phyloP scores from a whole-genome alignment of 64 coral and sea anemone species.

The Catalaphyllia jardinei region DNA sequence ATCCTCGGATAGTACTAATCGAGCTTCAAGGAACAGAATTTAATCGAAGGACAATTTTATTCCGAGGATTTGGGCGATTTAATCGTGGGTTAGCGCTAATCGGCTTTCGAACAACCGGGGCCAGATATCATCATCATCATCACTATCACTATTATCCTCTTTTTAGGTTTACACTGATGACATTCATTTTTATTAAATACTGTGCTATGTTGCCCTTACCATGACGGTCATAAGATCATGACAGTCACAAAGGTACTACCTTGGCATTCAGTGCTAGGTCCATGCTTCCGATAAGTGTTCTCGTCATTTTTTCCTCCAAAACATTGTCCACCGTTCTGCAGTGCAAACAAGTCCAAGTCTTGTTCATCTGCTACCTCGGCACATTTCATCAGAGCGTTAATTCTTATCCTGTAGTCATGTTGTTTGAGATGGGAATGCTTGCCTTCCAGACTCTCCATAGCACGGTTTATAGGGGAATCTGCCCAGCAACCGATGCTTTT shows the following conservation, averaged over 20 bases:
- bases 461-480: constrained; percentile 35
- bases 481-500: constrained; percentile 83
- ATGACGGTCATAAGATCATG: not conserved
- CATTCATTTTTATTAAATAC: no score
- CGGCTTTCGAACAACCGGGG: no score
- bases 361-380: constrained; percentile 64
- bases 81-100: no score
- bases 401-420: constrained; percentile 50
- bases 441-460: constrained; percentile 48
- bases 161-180: no score
- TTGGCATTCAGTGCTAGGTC: constrained; percentile 47
- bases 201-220: not conserved
- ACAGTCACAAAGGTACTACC: not conserved
- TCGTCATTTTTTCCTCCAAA: constrained; percentile 59
- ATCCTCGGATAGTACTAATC: no score
- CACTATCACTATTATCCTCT: no score
- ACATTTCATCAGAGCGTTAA: constrained; percentile 80
- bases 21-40: no score
- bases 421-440: constrained; percentile 57
- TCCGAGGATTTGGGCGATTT: no score
- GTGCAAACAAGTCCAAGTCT: constrained; percentile 56
- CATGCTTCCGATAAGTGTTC: constrained; percentile 62
- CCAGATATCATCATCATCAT: no score
- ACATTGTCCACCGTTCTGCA: constrained; percentile 80
- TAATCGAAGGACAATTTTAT: no score